Evolutionary conservation across 1,140 invertebrate species (phyloP).

Genomic region (Harpegnathos saltator): DNA sequence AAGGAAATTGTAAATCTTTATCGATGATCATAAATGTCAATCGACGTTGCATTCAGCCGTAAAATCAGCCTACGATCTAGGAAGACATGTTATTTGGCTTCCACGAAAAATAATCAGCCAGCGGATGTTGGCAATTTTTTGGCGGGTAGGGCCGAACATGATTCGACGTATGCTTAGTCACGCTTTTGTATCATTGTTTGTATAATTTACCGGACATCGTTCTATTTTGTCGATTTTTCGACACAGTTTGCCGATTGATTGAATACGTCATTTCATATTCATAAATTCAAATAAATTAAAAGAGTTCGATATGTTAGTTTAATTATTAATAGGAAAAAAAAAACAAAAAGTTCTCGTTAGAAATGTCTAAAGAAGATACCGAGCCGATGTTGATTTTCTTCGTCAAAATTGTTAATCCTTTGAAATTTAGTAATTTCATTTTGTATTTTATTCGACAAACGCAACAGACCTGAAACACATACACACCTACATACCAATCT

Average conservation of each 20-base stretch:
- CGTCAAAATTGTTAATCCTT: too few relatives aligned
- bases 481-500: too few relatives aligned
- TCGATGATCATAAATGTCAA: conserved; percentile 24
- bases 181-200: conserved; percentile 19
- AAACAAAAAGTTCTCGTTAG: too few relatives aligned
- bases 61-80: conserved; percentile 75
- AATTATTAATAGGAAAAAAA: too few relatives aligned
- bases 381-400: too few relatives aligned
- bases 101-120: conserved; percentile 82
- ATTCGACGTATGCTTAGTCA: conserved; percentile 59
- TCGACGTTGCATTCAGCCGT: conserved; percentile 71
- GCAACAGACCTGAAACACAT: too few relatives aligned
- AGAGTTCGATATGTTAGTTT: neutral
- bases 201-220: neutral
- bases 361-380: too few relatives aligned
- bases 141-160: conserved; percentile 65
- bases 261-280: neutral
- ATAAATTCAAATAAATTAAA: neutral
- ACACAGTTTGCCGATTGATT: neutral
- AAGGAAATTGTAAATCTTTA: conserved; percentile 39
- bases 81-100: conserved; percentile 72
- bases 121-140: conserved; percentile 82
- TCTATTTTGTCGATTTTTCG: neutral
- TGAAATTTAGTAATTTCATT: too few relatives aligned
- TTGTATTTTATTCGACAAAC: too few relatives aligned